Percentiles rank a stretch among this genome's conserved stretches.
These are phyloP conservation scores for Vanessa tameamea DNA, from an alignment of 1,140 invertebrate genomes.

Conservation along the genomic window DNA sequence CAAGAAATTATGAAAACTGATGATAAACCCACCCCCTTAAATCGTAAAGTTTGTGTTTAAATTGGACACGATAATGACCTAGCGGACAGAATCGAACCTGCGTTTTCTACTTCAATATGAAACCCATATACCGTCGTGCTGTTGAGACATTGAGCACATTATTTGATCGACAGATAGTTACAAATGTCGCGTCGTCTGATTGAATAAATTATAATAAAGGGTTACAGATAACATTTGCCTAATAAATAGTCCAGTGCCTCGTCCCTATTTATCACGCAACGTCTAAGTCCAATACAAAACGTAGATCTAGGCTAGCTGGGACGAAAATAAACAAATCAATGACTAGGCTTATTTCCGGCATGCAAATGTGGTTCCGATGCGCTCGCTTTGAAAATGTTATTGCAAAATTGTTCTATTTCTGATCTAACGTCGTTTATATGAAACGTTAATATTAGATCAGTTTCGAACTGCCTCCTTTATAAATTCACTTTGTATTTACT, in stretches of 20 bases:
- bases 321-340: slow-evolving; percentile 28
- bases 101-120: no score
- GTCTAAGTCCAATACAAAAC: background rate
- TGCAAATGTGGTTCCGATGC: slow-evolving; percentile 26
- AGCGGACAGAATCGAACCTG: no score
- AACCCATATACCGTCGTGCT: no score
- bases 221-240: background rate
- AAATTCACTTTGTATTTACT: background rate
- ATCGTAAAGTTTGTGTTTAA: no score
- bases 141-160: no score
- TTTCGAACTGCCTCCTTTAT: background rate
- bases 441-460: slow-evolving; percentile 1
- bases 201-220: background rate
- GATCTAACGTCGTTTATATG: background rate
- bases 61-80: no score
- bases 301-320: slow-evolving; percentile 12
- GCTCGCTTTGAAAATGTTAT: slow-evolving; percentile 26
- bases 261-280: background rate
- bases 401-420: slow-evolving; percentile 17
- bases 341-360: slow-evolving; percentile 19
- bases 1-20: no score
- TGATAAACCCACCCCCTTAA: no score
- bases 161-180: background rate
- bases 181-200: background rate
- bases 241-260: background rate